phyloP scores from a whole-genome alignment of 2,797 vertebrate species.

The Eupleurogrammus muticus region DNA sequence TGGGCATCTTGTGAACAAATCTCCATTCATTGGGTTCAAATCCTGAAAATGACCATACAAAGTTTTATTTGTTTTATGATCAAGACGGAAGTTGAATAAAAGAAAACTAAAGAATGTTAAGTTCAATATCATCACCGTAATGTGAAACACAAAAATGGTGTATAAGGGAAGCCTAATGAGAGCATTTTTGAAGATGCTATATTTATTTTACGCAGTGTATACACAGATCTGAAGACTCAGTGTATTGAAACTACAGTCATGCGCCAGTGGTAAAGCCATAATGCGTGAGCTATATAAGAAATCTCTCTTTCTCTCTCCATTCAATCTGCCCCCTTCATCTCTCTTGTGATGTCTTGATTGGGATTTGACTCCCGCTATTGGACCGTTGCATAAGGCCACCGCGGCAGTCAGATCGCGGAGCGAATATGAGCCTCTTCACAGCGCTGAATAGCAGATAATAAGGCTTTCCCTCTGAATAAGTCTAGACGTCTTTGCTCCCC shows the following conservation, averaged over 20 bases:
- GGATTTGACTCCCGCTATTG: constrained; percentile 48
- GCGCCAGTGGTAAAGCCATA: background rate
- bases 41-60: no score
- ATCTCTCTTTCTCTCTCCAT: constrained; percentile 12
- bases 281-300: constrained; percentile 15
- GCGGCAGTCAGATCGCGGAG: constrained; percentile 35
- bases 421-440: constrained; percentile 57
- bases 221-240: background rate
- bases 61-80: no score
- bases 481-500: constrained; percentile 69
- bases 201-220: background rate
- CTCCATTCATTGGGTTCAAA: no score
- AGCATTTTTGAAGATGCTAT: no score
- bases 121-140: no score
- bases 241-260: constrained; percentile 13
- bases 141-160: no score
- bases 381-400: constrained; percentile 44
- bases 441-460: constrained; percentile 57
- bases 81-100: no score
- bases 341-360: constrained; percentile 40
- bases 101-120: no score
- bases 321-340: constrained; percentile 25
- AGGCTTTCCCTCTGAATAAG: constrained; percentile 59
- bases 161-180: no score
- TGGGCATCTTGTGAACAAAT: no score